phyloP scores from a whole-genome alignment of 2,113 vertebrate species.

The Oryzias woworae region DNA sequence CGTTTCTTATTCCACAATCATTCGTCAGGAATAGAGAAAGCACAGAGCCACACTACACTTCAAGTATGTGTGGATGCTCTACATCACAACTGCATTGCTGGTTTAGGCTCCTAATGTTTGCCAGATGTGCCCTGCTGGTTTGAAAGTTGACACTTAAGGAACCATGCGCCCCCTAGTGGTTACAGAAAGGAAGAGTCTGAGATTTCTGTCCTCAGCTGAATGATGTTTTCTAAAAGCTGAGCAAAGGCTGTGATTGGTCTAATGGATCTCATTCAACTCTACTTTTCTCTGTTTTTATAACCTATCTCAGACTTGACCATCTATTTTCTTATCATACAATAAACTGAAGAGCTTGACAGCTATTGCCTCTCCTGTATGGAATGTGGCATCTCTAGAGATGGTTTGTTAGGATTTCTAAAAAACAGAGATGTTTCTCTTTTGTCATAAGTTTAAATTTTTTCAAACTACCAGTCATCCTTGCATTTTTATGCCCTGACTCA shows the following conservation, averaged over 20 bases:
- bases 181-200: slow-evolving; percentile 10
- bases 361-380: slow-evolving; percentile 2
- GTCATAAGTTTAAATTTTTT: no score
- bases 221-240: slow-evolving; percentile 39
- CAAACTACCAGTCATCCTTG: no score
- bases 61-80: slow-evolving; percentile 69
- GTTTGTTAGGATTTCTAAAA: neutral
- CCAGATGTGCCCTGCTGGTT: slow-evolving; percentile 72
- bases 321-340: slow-evolving; percentile 9
- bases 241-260: slow-evolving; percentile 25
- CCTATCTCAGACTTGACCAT: slow-evolving; percentile 5
- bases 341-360: neutral
- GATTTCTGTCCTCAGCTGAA: slow-evolving; percentile 51
- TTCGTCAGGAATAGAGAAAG: slow-evolving; percentile 35
- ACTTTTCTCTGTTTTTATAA: slow-evolving; percentile 12
- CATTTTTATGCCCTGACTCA: slow-evolving; percentile 15
- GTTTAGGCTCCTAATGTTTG: slow-evolving; percentile 69
- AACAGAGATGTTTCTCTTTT: no score
- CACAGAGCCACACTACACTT: slow-evolving; percentile 36
- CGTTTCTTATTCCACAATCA: slow-evolving; percentile 60
- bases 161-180: slow-evolving; percentile 62
- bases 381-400: slow-evolving; percentile 12
- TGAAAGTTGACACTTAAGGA: slow-evolving; percentile 27
- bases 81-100: slow-evolving; percentile 66
- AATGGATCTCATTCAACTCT: slow-evolving; percentile 21